Evolutionary conservation across 2,113 vertebrate genomes (phyloP).

Genomic region (Patagioenas fasciata): DNA sequence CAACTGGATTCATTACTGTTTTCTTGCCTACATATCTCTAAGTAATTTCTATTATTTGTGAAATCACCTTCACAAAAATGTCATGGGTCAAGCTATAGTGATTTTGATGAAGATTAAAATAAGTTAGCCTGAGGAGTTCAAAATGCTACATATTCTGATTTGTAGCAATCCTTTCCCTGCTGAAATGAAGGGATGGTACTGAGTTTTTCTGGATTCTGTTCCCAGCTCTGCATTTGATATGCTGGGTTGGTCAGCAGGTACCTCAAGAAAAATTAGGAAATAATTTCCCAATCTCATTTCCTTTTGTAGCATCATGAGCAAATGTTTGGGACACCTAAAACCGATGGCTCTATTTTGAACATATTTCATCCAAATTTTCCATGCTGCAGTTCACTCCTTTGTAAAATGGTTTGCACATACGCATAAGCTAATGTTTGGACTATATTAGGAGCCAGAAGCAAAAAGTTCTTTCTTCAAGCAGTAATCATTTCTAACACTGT

Average conservation of each 20-base stretch:
- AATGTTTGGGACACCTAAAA: not conserved
- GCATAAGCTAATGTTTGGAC: not conserved
- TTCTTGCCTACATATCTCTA: not conserved
- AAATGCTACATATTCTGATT: not conserved
- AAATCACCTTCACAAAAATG: not conserved
- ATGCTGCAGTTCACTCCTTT: not conserved
- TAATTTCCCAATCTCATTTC: not conserved
- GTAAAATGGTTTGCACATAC: not conserved
- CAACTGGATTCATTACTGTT: not conserved
- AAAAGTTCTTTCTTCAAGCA: not conserved
- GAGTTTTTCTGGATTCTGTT: not conserved
- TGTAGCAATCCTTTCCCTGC: not conserved
- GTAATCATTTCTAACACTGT: not conserved
- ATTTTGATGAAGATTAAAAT: not conserved
- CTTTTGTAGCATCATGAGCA: not conserved
- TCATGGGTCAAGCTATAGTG: not conserved
- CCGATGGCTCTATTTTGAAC: not conserved
- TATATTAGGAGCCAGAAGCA: not conserved
- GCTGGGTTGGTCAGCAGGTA: not conserved
- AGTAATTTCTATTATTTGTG: not conserved
- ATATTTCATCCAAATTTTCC: not conserved
- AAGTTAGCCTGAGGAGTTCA: not conserved
- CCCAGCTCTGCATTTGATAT: not conserved
- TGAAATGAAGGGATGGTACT: not conserved
- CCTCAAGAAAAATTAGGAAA: not conserved